Conservation (phyloP, 2,797 vertebrate genomes). For the Falco novaeseelandiae region DNA sequence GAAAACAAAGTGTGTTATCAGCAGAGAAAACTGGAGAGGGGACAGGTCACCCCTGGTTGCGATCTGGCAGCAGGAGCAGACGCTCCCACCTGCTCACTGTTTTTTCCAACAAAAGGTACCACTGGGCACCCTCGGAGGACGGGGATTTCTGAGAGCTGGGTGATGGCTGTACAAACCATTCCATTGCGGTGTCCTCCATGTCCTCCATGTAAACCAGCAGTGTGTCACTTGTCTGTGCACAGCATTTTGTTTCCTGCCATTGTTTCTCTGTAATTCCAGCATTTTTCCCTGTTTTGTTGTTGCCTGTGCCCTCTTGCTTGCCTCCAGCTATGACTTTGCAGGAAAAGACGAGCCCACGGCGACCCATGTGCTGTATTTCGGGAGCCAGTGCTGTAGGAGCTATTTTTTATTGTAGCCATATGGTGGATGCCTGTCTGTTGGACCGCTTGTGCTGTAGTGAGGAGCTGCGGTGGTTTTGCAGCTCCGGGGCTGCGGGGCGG, state of each 20-base stretch:
- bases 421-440: neutral
- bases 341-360: neutral
- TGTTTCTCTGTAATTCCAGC: neutral
- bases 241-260: neutral
- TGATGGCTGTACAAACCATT: neutral
- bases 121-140: neutral
- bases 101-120: neutral
- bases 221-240: fast-evolving
- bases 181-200: neutral
- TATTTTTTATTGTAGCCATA: slow-evolving; percentile 35
- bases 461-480: neutral
- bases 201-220: neutral
- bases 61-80: fast-evolving
- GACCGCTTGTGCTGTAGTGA: neutral
- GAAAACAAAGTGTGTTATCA: neutral
- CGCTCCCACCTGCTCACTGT: neutral
- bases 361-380: neutral
- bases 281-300: fast-evolving
- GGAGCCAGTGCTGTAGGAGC: neutral
- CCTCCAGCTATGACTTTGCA: neutral
- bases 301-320: neutral
- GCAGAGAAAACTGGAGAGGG: neutral
- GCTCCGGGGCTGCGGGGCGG: neutral
- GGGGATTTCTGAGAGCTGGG: neutral
- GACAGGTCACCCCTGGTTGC: neutral